These are phyloP conservation scores for Mycalesis mineus DNA, from an alignment of 2,888 invertebrate species.

Conservation along the genomic window DNA sequence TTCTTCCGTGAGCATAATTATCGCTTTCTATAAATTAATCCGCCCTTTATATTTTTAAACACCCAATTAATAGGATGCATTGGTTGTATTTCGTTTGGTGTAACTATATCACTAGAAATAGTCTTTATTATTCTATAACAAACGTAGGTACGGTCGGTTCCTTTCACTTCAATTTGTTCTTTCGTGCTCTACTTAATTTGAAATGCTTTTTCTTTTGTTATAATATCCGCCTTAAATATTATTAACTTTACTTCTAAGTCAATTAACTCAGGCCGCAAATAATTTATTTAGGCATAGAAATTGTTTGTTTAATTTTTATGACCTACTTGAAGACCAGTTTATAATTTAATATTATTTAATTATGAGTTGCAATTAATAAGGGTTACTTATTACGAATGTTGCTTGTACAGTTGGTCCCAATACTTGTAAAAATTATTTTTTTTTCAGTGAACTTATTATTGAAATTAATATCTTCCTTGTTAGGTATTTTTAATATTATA, in stretches of 20 bases:
- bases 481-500: no score
- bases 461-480: no score
- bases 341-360: neutral
- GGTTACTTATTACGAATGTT: no score
- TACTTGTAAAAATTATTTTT: no score
- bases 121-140: neutral
- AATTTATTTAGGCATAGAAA: neutral
- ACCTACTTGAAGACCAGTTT: neutral
- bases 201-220: slow-evolving; percentile 10
- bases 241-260: neutral
- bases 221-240: neutral
- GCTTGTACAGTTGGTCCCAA: no score
- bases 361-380: no score
- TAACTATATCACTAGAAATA: neutral
- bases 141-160: slow-evolving; percentile 41
- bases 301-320: neutral
- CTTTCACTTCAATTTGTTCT: slow-evolving; percentile 75
- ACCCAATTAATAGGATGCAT: neutral
- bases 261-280: neutral
- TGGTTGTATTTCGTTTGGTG: neutral
- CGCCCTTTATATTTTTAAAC: neutral
- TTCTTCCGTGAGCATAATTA: slow-evolving; percentile 41
- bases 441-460: no score
- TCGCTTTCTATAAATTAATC: slow-evolving; percentile 29
- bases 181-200: slow-evolving; percentile 72